These are phyloP conservation scores for Paratilapia polleni DNA, from an alignment of 2,113 vertebrate species.

Conservation along the genomic window DNA sequence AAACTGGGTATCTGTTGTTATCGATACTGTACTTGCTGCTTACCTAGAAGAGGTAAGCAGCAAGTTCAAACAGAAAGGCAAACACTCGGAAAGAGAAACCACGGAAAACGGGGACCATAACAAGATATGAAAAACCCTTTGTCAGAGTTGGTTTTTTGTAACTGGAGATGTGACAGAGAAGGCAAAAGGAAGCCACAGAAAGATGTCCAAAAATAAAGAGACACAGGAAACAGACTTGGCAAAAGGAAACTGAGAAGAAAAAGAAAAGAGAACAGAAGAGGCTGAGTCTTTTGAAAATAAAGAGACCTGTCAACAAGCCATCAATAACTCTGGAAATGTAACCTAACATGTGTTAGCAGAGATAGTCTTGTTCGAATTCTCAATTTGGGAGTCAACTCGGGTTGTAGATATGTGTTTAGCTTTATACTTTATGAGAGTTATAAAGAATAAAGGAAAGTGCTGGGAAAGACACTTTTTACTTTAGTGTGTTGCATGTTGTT, in stretches of 20 bases:
- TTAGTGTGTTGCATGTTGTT: neutral
- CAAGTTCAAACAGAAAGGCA: slow-evolving; percentile 2
- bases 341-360: slow-evolving; percentile 2
- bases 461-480: neutral
- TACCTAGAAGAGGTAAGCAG: neutral
- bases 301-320: slow-evolving; percentile 4
- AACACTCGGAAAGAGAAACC: neutral
- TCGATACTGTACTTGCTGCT: slow-evolving; percentile 22
- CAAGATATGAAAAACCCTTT: neutral
- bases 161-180: neutral
- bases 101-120: neutral
- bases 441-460: neutral
- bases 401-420: neutral
- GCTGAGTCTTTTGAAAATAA: neutral
- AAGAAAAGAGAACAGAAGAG: neutral
- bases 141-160: neutral
- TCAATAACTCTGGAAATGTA: slow-evolving; percentile 13
- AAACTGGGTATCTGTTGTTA: slow-evolving; percentile 43
- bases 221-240: slow-evolving; percentile 7
- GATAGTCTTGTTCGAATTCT: neutral
- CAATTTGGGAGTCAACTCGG: neutral
- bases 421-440: neutral
- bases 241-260: neutral
- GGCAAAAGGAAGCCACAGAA: neutral
- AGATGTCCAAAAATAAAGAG: neutral